phyloP scores from a whole-genome alignment of 2,113 vertebrate species.

The Ageneiosus marmoratus region DNA sequence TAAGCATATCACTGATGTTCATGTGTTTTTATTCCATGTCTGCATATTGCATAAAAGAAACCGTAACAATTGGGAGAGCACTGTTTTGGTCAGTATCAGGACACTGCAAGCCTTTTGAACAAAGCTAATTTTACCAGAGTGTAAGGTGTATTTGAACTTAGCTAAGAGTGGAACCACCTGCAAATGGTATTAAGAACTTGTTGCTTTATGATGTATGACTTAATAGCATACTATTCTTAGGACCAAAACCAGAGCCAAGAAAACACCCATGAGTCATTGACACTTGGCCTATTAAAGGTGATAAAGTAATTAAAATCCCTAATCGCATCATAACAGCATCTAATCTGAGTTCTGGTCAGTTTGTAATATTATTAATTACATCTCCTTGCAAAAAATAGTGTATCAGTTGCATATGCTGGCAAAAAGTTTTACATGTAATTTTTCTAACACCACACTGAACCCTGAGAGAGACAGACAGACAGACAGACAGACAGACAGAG shows the following conservation, averaged over 20 bases:
- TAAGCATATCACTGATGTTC: not conserved
- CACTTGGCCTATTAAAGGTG: not conserved
- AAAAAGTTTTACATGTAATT: not conserved
- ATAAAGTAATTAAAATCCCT: not conserved
- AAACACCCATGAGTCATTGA: not conserved
- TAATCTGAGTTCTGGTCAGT: not conserved
- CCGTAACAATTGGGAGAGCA: not conserved
- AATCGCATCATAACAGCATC: not conserved
- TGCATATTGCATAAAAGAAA: not conserved
- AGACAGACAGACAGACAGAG: too few species aligned
- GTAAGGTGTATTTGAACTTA: not conserved
- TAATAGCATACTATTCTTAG: not conserved
- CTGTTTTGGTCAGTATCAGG: not conserved
- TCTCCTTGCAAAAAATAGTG: too few species aligned
- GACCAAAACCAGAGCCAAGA: not conserved
- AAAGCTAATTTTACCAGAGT: not conserved
- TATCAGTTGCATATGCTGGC: too few species aligned
- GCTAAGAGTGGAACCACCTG: not conserved
- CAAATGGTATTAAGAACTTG: not conserved
- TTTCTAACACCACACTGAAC: not conserved
- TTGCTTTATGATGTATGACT: not conserved
- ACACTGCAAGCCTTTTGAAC: not conserved
- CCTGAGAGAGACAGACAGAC: too few species aligned
- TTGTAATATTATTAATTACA: too few species aligned
- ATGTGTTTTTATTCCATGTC: not conserved